Percentiles rank a stretch among this genome's conserved stretches.
phyloP scores from a whole-genome alignment of 2,113 vertebrate genomes.

The Equus quagga region DNA sequence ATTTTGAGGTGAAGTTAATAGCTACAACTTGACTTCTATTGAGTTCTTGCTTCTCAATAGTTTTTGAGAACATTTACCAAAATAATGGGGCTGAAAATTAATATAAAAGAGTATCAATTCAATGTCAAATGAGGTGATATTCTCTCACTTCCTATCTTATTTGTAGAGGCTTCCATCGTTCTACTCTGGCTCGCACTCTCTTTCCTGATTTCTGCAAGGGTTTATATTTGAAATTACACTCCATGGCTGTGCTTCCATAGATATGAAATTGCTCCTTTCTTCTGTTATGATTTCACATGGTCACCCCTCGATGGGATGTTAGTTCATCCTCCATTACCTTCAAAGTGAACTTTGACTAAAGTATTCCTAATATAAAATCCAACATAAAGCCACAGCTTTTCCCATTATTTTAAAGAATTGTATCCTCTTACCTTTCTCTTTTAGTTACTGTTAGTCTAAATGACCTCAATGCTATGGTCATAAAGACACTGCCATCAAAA shows the following conservation, averaged over 20 bases:
- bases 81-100: constrained; percentile 44
- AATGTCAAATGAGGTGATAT: constrained; percentile 54
- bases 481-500: constrained; percentile 77
- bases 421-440: constrained; percentile 69
- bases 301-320: constrained; percentile 78
- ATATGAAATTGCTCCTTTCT: constrained; percentile 80
- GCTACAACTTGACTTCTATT: constrained; percentile 13
- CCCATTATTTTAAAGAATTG: constrained; percentile 79
- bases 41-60: background rate
- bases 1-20: background rate
- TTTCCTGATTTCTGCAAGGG: constrained; percentile 23
- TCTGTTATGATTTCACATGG: constrained; percentile 82
- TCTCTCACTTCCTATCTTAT: constrained; percentile 43
- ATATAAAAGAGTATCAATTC: constrained; percentile 60
- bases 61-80: constrained; percentile 40
- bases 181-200: constrained; percentile 28
- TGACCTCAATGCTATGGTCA: constrained; percentile 72
- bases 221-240: constrained; percentile 74
- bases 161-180: constrained; percentile 52
- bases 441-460: constrained; percentile 74
- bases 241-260: constrained; percentile 68
- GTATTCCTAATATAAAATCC: constrained; percentile 79
- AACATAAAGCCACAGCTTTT: constrained; percentile 80
- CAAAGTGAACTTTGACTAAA: constrained; percentile 83
- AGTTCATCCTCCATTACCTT: constrained; percentile 87